Conservation (phyloP, 2,797 vertebrate genomes). For the Dromococcyx pavoninus region DNA sequence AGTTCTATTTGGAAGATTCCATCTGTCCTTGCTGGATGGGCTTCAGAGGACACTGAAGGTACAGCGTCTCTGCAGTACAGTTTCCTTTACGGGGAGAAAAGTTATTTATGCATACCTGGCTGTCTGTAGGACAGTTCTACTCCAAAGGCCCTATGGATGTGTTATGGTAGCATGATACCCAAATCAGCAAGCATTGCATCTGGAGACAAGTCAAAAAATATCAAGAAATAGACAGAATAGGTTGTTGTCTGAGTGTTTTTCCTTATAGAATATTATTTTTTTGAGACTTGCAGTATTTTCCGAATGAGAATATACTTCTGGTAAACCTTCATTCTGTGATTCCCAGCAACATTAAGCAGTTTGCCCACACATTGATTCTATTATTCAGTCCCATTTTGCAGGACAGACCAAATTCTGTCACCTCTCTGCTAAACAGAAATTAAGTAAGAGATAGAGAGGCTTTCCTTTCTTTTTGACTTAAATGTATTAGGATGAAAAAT, state of each 20-base stretch:
- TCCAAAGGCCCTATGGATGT: background rate
- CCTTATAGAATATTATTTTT: background rate
- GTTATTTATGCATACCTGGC: background rate
- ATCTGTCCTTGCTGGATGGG: too few relatives aligned
- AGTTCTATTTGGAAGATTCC: too few relatives aligned
- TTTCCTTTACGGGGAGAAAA: background rate
- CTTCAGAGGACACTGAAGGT: too few relatives aligned
- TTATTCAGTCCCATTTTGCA: background rate
- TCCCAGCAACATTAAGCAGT: background rate
- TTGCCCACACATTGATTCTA: background rate
- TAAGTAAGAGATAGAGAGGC: background rate
- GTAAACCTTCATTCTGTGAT: background rate
- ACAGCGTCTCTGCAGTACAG: too few relatives aligned
- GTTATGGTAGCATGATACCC: too few relatives aligned
- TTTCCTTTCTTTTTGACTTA: background rate
- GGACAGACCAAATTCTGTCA: background rate
- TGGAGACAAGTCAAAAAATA: accelerated
- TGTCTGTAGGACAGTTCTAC: background rate
- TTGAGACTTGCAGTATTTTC: background rate
- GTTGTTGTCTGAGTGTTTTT: background rate
- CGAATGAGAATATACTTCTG: background rate
- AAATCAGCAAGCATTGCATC: background rate
- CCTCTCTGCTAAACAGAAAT: background rate
- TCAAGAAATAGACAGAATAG: background rate
- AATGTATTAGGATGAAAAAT: background rate